These are phyloP conservation scores for Balearica regulorum DNA, from an alignment of 2,797 vertebrate species.

Conservation along the genomic window DNA sequence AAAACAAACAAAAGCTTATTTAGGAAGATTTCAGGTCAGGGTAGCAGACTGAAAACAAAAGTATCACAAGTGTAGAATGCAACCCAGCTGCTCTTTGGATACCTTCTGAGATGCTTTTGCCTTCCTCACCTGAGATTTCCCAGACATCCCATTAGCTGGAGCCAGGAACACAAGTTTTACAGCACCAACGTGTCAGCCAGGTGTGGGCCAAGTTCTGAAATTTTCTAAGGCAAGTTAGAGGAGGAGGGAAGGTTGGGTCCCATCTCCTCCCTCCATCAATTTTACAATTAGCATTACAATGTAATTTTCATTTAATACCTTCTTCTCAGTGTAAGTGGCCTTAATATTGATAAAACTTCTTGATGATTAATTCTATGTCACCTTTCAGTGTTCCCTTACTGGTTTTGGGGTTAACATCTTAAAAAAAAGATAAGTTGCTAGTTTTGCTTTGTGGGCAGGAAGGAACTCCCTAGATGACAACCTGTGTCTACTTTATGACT, in stretches of 20 bases:
- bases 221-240: neutral
- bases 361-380: neutral
- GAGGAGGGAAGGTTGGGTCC: neutral
- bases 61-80: neutral
- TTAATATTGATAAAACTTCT: neutral
- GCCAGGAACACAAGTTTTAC: neutral
- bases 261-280: neutral
- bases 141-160: neutral
- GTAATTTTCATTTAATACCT: neutral
- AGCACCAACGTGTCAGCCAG: neutral
- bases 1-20: neutral
- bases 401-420: neutral
- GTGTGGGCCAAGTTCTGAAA: neutral
- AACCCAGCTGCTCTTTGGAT: neutral
- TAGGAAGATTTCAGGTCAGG: neutral
- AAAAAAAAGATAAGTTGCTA: neutral
- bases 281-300: neutral
- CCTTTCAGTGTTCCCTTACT: neutral
- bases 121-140: neutral
- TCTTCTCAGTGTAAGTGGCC: neutral
- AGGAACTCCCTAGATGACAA: neutral
- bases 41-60: neutral
- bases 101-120: neutral
- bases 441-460: neutral
- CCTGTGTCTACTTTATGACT: neutral